Conservation (phyloP, 2,113 vertebrate species). For the Ptyas mucosa region DNA sequence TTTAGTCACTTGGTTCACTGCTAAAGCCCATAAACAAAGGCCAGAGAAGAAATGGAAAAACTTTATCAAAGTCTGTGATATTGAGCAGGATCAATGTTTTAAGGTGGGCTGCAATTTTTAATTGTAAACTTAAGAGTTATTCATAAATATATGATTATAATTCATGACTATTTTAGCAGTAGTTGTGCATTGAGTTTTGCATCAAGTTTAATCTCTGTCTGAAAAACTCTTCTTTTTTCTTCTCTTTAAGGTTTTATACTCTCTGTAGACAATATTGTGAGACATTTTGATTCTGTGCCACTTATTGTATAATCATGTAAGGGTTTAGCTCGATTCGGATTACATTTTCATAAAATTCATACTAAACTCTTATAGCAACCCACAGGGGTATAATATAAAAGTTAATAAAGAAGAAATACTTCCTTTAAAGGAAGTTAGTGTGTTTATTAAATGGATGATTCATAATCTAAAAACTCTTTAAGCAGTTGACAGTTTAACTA, state of each 20-base stretch:
- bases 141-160: not conserved
- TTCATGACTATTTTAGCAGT: not conserved
- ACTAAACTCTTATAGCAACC: not conserved
- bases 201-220: not conserved
- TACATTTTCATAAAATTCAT: not conserved
- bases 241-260: not conserved
- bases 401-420: not conserved
- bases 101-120: not conserved
- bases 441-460: not conserved
- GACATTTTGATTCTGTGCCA: not conserved
- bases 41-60: not conserved
- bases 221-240: not conserved
- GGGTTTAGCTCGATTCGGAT: not conserved
- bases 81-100: not conserved
- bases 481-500: not conserved
- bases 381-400: not conserved
- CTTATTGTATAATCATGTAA: not conserved
- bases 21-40: not conserved
- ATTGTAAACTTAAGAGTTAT: not conserved
- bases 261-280: not conserved
- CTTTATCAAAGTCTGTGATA: not conserved
- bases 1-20: not conserved
- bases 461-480: not conserved
- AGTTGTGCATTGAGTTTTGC: not conserved
- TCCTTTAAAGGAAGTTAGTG: not conserved